Evolutionary conservation across 2,797 vertebrate species (phyloP).

Genomic region (Pipistrellus kuhlii): DNA sequence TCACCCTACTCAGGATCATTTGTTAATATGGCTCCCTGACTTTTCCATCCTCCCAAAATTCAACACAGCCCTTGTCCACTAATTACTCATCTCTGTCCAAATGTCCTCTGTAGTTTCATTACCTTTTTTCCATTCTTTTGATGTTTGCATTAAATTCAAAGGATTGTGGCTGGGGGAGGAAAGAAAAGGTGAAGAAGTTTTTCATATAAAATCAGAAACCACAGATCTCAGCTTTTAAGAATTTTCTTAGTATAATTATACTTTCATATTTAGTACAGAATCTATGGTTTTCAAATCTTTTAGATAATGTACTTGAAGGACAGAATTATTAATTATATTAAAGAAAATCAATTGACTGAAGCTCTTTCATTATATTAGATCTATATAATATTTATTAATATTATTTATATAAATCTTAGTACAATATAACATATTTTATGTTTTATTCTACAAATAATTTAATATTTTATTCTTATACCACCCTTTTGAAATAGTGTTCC

Average conservation of each 20-base stretch:
- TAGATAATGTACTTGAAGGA: not conserved
- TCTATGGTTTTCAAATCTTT: not conserved
- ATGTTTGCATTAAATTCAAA: constrained; percentile 3
- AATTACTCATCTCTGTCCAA: not conserved
- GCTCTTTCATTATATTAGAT: not conserved
- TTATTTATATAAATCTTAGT: constrained; percentile 31
- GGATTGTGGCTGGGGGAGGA: not conserved
- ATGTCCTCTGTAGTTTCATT: not conserved
- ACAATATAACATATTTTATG: constrained; percentile 17
- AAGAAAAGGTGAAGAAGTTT: not conserved
- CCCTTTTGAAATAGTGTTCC: constrained; percentile 45
- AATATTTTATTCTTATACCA: constrained; percentile 55
- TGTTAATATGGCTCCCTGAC: not conserved
- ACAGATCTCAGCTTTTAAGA: not conserved
- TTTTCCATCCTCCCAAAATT: not conserved
- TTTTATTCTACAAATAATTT: constrained; percentile 44
- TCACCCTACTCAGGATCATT: not conserved
- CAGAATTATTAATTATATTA: not conserved
- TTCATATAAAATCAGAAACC: not conserved
- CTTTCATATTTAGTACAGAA: not conserved
- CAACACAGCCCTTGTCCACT: not conserved
- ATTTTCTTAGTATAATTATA: not conserved
- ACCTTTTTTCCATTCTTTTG: not conserved
- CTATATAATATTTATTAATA: constrained; percentile 21
- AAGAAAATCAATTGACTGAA: not conserved